phyloP scores from a whole-genome alignment of 2,113 vertebrate species.

The Datnioides undecimradiatus region DNA sequence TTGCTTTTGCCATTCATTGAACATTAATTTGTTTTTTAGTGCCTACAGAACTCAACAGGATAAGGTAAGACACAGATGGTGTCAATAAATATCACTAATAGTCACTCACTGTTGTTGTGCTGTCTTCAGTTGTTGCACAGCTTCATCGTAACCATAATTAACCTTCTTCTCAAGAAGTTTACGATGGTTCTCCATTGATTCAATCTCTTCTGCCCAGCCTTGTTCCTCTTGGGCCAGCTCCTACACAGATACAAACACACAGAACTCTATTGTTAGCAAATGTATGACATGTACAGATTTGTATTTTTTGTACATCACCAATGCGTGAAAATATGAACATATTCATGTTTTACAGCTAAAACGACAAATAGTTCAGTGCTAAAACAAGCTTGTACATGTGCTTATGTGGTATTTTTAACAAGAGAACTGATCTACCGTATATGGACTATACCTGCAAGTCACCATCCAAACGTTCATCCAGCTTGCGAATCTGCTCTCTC shows the following conservation, averaged over 20 bases:
- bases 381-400: not conserved
- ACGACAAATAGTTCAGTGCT: too few species aligned
- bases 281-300: not conserved
- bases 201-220: conserved; percentile 81
- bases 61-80: not conserved
- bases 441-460: conserved; percentile 76
- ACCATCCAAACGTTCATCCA: conserved; percentile 79
- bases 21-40: not conserved
- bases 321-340: not conserved
- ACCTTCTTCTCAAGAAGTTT: conserved; percentile 83
- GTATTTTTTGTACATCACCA: not conserved
- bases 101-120: conserved; percentile 82
- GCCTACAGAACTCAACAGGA: not conserved
- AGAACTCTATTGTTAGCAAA: not conserved
- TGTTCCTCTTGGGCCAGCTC: conserved; percentile 80
- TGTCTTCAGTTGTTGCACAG: conserved; percentile 80
- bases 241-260: conserved; percentile 60
- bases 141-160: conserved; percentile 77
- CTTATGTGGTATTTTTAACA: not conserved
- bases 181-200: conserved; percentile 77
- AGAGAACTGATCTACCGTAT: not conserved
- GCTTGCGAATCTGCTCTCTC: conserved; percentile 82
- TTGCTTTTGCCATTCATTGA: too few species aligned
- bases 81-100: not conserved
- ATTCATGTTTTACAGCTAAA: too few species aligned